Conservation (phyloP, 2,888 invertebrate species). For the Strigamia maritima region DNA sequence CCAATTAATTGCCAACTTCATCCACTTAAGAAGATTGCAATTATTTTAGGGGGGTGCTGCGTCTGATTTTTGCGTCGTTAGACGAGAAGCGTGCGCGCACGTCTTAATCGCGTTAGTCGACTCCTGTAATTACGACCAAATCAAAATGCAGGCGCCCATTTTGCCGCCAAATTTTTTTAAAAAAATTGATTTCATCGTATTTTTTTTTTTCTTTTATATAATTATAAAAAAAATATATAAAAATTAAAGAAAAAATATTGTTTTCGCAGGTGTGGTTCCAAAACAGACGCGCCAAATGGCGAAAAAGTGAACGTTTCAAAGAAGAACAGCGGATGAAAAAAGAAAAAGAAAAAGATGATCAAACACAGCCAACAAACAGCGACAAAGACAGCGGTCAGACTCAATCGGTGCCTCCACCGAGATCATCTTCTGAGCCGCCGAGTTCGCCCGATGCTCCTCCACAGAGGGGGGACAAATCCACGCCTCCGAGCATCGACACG, state of each 20-base stretch:
- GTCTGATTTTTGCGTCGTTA: not conserved
- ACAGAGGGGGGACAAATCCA: not conserved
- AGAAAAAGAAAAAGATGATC: slow-evolving; percentile 40
- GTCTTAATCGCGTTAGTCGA: slow-evolving; percentile 11
- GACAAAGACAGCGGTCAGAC: not conserved
- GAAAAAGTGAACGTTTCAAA: slow-evolving; percentile 85
- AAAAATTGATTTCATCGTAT: no score
- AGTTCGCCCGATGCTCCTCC: not conserved
- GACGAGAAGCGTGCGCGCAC: not conserved
- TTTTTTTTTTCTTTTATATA: no score
- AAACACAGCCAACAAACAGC: not conserved
- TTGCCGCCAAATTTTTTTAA: not conserved
- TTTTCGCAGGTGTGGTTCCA: slow-evolving; percentile 81
- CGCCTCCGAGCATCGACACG: slow-evolving; percentile 24
- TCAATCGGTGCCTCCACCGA: not conserved
- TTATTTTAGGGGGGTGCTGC: not conserved
- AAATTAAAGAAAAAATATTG: not conserved
- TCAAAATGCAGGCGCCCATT: not conserved
- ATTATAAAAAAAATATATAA: no score
- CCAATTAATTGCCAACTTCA: slow-evolving; percentile 23
- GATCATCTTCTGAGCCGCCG: not conserved
- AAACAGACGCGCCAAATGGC: slow-evolving; percentile 87
- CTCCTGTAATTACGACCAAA: slow-evolving; percentile 13
- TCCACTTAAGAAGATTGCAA: slow-evolving; percentile 23
- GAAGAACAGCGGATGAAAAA: slow-evolving; percentile 65